phyloP scores from a whole-genome alignment of 2,888 invertebrate species.

The Polydrusus tereticollis region DNA sequence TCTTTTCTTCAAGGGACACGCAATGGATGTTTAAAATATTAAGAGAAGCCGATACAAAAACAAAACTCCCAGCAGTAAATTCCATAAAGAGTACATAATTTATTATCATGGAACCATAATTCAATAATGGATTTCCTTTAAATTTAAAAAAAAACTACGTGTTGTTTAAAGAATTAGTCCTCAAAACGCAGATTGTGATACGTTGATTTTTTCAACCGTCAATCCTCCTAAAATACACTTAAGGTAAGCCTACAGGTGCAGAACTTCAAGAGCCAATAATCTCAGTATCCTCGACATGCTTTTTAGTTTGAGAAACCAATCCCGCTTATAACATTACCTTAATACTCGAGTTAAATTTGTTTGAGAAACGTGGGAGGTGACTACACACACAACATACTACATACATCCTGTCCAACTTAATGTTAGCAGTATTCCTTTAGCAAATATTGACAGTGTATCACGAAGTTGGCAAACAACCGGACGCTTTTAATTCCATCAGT shows the following conservation, averaged over 20 bases:
- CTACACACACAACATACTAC: constrained; percentile 28
- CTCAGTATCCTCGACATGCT: constrained; percentile 26
- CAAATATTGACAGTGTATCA: constrained; percentile 47
- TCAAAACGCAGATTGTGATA: no score
- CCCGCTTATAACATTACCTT: constrained; percentile 35
- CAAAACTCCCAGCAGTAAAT: no score
- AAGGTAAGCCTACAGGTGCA: constrained; percentile 27
- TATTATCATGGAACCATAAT: no score
- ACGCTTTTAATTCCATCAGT: constrained; percentile 14
- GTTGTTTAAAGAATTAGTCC: no score
- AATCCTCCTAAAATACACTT: background rate
- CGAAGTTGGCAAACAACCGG: constrained; percentile 38
- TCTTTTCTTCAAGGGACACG: no score
- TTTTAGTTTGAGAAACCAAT: constrained; percentile 41
- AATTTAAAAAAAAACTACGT: no score
- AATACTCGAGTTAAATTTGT: constrained; percentile 44
- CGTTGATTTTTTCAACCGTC: no score
- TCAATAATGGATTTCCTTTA: no score
- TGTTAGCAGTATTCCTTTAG: constrained; percentile 31
- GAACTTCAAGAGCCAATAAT: constrained; percentile 19
- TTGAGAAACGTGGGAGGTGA: constrained; percentile 45
- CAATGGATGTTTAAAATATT: no score
- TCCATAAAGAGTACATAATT: no score
- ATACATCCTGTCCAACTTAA: constrained; percentile 39
- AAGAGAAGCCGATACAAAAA: no score